phyloP scores from a whole-genome alignment of 2,113 vertebrate species.

The Puma concolor region DNA sequence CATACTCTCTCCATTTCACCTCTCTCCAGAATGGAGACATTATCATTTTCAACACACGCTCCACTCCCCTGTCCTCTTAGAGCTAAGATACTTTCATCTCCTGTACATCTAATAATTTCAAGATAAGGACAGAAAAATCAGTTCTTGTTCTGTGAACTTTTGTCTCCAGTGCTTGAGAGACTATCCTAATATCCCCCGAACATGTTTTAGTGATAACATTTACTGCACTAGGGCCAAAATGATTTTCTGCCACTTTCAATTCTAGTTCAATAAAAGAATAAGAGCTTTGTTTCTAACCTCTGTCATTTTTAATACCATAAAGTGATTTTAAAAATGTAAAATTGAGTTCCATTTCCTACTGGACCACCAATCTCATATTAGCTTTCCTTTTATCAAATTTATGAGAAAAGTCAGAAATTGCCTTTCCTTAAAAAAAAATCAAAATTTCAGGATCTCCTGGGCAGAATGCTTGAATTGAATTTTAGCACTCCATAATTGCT shows the following conservation, averaged over 20 bases:
- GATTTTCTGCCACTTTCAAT: slow-evolving; percentile 90
- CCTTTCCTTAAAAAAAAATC: slow-evolving; percentile 67
- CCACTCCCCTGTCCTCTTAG: background rate
- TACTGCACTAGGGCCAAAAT: slow-evolving; percentile 86
- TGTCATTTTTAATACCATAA: slow-evolving; percentile 90
- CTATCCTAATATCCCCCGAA: slow-evolving; percentile 84
- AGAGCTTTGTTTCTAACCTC: slow-evolving; percentile 89
- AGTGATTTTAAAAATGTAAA: slow-evolving; percentile 86
- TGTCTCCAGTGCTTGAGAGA: slow-evolving; percentile 84
- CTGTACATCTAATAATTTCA: slow-evolving; percentile 49
- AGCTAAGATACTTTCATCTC: slow-evolving; percentile 69
- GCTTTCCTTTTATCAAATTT: slow-evolving; percentile 84
- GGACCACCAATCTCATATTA: slow-evolving; percentile 82
- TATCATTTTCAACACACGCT: background rate
- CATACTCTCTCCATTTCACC: background rate
- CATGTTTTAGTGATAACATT: slow-evolving; percentile 86
- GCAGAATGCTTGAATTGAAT: slow-evolving; percentile 78
- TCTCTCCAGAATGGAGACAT: background rate
- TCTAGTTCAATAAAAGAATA: slow-evolving; percentile 85
- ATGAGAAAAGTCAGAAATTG: slow-evolving; percentile 81
- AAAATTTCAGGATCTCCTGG: slow-evolving; percentile 80
- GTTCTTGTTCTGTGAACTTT: slow-evolving; percentile 81
- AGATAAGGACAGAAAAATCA: slow-evolving; percentile 78
- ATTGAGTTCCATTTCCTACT: slow-evolving; percentile 86
- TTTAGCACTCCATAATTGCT: slow-evolving; percentile 77